A percentile compares a stretch with the other conserved stretches of the same genome.
Evolutionary conservation across 1,140 invertebrate genomes (phyloP).

Genomic region (Drosophila trapezifrons): DNA sequence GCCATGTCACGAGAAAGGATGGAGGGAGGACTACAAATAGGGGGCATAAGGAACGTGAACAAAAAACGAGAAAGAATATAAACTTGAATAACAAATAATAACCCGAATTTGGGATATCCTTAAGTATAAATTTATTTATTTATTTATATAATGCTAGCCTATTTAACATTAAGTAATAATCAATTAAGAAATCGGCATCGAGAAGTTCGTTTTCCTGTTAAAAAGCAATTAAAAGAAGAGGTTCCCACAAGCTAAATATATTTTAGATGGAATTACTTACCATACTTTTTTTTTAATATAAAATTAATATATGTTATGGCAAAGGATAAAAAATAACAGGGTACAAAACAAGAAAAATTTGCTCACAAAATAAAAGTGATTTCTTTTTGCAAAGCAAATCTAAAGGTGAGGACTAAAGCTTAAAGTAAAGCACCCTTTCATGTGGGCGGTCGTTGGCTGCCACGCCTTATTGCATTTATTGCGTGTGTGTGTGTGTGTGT

Average conservation of each 20-base stretch:
- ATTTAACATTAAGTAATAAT: not conserved
- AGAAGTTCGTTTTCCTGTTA: too few species aligned
- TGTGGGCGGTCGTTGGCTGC: conserved; percentile 50
- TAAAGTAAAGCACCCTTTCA: conserved; percentile 27
- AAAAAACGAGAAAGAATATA: conserved; percentile 1
- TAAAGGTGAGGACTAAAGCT: conserved; percentile 38
- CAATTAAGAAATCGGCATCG: not conserved
- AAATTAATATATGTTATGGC: too few species aligned
- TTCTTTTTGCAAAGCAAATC: conserved; percentile 25
- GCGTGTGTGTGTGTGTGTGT: conserved; percentile 31
- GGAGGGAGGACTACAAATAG: conserved; percentile 4
- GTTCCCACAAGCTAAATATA: too few species aligned
- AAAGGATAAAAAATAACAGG: too few species aligned
- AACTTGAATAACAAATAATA: not conserved
- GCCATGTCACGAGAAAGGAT: conserved; percentile 30
- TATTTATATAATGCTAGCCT: too few species aligned
- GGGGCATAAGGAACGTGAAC: not conserved
- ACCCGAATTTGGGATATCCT: not conserved
- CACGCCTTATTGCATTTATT: conserved; percentile 35
- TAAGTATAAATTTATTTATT: not conserved
- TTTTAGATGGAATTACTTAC: too few species aligned
- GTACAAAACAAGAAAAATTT: conserved; percentile 14
- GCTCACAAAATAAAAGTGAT: not conserved
- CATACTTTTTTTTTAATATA: too few species aligned
- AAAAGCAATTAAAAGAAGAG: too few species aligned